Evolutionary conservation across 92 coral and sea anemone species (phyloP), one percentile per base, ranked within the genome.

Genomic region (Palythoa grandiflora): DNA sequence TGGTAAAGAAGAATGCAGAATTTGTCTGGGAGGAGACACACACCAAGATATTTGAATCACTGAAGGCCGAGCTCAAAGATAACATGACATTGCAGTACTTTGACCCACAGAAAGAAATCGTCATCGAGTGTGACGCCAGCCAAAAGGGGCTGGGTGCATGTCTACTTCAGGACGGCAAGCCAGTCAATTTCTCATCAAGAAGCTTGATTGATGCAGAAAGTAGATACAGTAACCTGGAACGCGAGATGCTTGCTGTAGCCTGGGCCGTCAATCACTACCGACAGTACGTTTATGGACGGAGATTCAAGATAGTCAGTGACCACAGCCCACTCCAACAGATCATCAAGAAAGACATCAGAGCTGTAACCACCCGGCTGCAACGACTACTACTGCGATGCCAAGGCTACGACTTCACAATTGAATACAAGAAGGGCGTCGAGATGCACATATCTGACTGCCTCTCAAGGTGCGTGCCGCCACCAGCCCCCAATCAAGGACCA

Each of bases 401-500:
- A 89, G 92, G 92, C 92, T 89, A 11, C 63, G 89, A 77, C 37
- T 87, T 90, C 93, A 87, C 93, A 38, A 90, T 90, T 87, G 93
- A 81, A 51, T 90, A 90, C 91, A 90, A 90, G 90, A 90, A 87
- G 93, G 93, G 93, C 89, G 84, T 87, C 75, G 75, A 87, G 88
- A 87, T 90, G 91, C 91, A 90, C 87, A 90, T 90, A 28, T 90
- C 93, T 71, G 91, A 90, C 93, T 87, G 93, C 93, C 91, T 90
- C 91, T 87, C 93, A 90, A 90, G 93, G 90, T 90, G 93, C 89
- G 91, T 90, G 88, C 93, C 88, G 79, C 91, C 91, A 80, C 93
- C 88, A 90, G 93, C 91, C 77, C 91, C 93, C 91, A 90, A 87
- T 73, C 91, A 87, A 90, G 93, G 93, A 87, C 93, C 93, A 90